These are phyloP conservation scores for Stichopus chloronotus DNA, from an alignment of 35 echinoderm and acorn worm genomes.

Conservation along the genomic window DNA sequence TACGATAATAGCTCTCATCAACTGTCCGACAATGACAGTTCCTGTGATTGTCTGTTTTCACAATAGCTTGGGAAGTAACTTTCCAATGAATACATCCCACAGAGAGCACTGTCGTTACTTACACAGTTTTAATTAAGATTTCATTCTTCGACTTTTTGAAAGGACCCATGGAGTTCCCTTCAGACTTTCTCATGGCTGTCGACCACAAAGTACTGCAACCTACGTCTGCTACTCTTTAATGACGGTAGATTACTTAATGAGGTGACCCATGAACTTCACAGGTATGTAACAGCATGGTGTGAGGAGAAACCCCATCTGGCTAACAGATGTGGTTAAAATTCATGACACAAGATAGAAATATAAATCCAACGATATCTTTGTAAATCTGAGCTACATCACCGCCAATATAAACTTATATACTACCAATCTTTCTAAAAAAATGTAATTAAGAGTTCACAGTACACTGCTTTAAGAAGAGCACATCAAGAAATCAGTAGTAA, in stretches of 20 bases:
- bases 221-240: constrained; percentile 38
- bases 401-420: no score
- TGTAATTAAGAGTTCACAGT: no score
- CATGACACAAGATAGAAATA: neutral
- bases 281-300: constrained; percentile 37
- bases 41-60: neutral
- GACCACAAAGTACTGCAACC: constrained; percentile 55
- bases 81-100: constrained; percentile 9
- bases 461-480: no score
- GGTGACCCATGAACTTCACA: constrained; percentile 59
- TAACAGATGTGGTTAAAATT: constrained; percentile 27
- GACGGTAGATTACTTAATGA: constrained; percentile 54
- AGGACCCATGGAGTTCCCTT: constrained; percentile 36
- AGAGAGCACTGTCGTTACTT: constrained; percentile 35
- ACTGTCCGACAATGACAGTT: neutral
- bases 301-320: constrained; percentile 14
- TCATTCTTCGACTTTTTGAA: constrained; percentile 47
- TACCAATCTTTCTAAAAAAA: no score
- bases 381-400: neutral
- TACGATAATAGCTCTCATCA: neutral
- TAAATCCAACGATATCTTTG: neutral
- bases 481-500: no score
- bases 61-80: neutral
- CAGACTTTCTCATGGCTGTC: constrained; percentile 34
- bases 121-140: constrained; percentile 54